Percentiles rank a stretch among this genome's conserved stretches.
Conservation (phyloP, 2,797 vertebrate species). For the Phrynocephalus vlangalii region DNA sequence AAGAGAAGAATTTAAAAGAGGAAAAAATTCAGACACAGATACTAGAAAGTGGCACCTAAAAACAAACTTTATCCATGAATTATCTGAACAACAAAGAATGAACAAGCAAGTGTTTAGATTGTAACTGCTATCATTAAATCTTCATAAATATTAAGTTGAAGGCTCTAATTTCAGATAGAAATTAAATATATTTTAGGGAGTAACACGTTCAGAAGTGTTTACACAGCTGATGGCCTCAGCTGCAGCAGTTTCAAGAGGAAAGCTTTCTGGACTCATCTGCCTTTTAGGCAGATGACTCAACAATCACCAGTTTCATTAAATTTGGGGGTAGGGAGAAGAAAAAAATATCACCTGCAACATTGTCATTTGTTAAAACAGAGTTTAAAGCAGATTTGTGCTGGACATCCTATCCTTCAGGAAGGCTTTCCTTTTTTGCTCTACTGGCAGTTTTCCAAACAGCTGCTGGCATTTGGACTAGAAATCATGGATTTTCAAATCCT, state of each 20-base stretch:
- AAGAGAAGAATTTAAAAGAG: constrained; percentile 16
- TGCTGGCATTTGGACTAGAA: constrained; percentile 68
- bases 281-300: constrained; percentile 79
- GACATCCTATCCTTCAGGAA: constrained; percentile 58
- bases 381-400: constrained; percentile 64
- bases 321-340: constrained; percentile 70
- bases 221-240: constrained; percentile 83
- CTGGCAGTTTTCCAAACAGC: constrained; percentile 58
- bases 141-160: constrained; percentile 75
- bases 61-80: constrained; percentile 58
- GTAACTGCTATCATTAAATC: constrained; percentile 73
- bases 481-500: constrained; percentile 68
- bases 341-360: constrained; percentile 76
- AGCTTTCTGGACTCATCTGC: constrained; percentile 76
- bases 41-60: constrained; percentile 34
- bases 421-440: constrained; percentile 50
- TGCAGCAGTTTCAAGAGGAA: constrained; percentile 72
- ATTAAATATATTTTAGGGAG: constrained; percentile 84
- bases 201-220: constrained; percentile 82
- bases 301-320: constrained; percentile 75
- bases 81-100: constrained; percentile 55
- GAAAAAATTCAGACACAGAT: constrained; percentile 27
- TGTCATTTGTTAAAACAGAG: constrained; percentile 72
- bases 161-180: constrained; percentile 79
- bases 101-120: constrained; percentile 65